These are phyloP conservation scores for Oxygymnocypris stewartii DNA, from an alignment of 2,113 vertebrate genomes.

Conservation along the genomic window DNA sequence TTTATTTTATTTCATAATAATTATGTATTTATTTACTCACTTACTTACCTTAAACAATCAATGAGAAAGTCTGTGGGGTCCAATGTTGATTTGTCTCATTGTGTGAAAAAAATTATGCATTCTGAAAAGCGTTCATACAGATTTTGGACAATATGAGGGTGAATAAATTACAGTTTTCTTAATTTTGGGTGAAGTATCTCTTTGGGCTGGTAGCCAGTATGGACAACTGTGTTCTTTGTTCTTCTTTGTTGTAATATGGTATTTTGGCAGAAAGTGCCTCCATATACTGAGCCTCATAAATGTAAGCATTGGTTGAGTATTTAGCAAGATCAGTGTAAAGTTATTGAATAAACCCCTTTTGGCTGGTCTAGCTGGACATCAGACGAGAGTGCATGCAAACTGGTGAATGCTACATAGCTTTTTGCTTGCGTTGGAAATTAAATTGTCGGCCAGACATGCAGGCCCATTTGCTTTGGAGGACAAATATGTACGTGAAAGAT, in stretches of 20 bases:
- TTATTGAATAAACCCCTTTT: constrained; percentile 59
- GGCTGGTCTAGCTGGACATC: constrained; percentile 17
- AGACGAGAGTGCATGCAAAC: constrained; percentile 18
- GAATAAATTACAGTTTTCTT: not conserved
- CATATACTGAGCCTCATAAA: not conserved
- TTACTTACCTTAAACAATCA: not conserved
- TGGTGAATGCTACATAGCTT: constrained; percentile 5
- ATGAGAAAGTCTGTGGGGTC: not conserved
- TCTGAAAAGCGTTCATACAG: not conserved
- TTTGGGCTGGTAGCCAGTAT: not conserved
- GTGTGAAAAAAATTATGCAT: not conserved
- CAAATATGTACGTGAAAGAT: constrained; percentile 39
- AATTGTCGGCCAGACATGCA: constrained; percentile 43
- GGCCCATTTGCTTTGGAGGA: constrained; percentile 46
- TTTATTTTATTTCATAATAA: not conserved
- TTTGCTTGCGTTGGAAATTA: constrained; percentile 45
- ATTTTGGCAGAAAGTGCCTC: constrained; percentile 5
- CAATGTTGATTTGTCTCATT: not conserved
- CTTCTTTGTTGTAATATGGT: not conserved
- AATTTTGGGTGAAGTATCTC: not conserved
- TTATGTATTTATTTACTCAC: not conserved
- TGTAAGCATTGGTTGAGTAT: constrained; percentile 28
- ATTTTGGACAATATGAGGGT: not conserved
- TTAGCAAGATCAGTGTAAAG: constrained; percentile 34
- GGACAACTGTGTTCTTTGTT: not conserved